Base-by-base conservation (phyloP, 1,140 invertebrate genomes). In the Andricus grossulariae region DNA sequence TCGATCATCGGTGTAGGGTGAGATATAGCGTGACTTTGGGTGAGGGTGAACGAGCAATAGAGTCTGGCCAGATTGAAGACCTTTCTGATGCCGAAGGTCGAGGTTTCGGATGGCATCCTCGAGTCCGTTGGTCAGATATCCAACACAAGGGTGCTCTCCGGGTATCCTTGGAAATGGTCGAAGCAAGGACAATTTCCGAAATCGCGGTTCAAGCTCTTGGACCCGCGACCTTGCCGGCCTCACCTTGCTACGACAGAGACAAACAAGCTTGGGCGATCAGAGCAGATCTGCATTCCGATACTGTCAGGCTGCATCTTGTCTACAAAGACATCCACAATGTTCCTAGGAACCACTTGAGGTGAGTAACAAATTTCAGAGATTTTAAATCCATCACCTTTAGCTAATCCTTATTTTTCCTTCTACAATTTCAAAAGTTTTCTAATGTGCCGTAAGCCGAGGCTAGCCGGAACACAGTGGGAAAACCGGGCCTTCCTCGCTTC, bases 241-340 rank as follows among this genome's bases (percentile, higher is more conserved):
- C 95, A 0, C 95, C 96, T 18, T 96, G 95, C 86, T 97, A 97
- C 89, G 96, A 97, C 88, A 91, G 95, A 1, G 96, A 97, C 86
- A 97, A 97, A 81, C 95, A 96, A 84, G 96, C 95, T 0, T 98
- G 97, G 97, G 93, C 94, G 25, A 91, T 97, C 18, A 94, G 97
- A 79, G 94, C 95, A 10, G 96, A 97, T 87, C 93, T 95, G 12
- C 96, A 96, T 82, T 95, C 95, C 0, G 95, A 97, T 80, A 95
- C 94, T 7, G 94, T 97, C 39, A 92, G 95, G 45, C 91, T 98
- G 16, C 94, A 95, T 72, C 93, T 97, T 87, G 94, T 96, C 77
- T 97, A 96, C 91, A 96, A 96, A 73, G 96, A 97, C 85, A 95
- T 97, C 19, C 95, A 96, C 83, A 96, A 97, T 84, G 96, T 97